phyloP scores from a whole-genome alignment of 2,113 vertebrate species.

The Fregetta grallaria region DNA sequence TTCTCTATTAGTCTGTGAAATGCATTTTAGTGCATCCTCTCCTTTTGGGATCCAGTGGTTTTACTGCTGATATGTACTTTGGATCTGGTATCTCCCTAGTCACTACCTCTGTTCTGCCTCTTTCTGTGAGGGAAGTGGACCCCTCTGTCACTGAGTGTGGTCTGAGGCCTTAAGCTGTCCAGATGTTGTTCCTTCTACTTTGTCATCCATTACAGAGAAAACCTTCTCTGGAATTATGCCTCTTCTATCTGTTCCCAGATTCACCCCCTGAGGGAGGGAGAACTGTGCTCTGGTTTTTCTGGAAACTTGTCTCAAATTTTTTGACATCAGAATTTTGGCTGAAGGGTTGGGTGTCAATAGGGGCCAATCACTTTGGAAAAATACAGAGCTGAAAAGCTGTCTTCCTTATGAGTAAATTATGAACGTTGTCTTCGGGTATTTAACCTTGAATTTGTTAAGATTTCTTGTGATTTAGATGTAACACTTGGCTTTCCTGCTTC shows the following conservation, averaged over 20 bases:
- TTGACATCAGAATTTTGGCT: neutral
- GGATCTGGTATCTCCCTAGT: neutral
- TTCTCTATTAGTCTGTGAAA: conserved; percentile 9
- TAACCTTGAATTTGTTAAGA: neutral
- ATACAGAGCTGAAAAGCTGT: neutral
- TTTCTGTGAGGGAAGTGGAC: neutral
- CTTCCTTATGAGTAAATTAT: neutral
- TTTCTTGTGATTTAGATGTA: neutral
- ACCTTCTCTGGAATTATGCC: neutral
- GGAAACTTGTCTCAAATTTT: neutral
- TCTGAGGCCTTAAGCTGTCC: neutral
- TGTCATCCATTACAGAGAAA: neutral
- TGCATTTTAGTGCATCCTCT: neutral
- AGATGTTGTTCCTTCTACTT: neutral
- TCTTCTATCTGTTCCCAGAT: neutral
- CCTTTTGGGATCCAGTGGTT: neutral
- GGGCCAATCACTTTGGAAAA: neutral
- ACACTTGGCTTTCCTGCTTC: neutral
- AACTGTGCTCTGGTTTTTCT: neutral
- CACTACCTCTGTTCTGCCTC: neutral
- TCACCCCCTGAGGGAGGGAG: neutral
- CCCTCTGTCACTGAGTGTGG: neutral
- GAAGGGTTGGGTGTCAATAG: neutral
- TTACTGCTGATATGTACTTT: neutral
- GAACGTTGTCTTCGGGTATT: neutral